Base-by-base conservation (phyloP, 2,888 invertebrate species). In the Xylota segnis region DNA sequence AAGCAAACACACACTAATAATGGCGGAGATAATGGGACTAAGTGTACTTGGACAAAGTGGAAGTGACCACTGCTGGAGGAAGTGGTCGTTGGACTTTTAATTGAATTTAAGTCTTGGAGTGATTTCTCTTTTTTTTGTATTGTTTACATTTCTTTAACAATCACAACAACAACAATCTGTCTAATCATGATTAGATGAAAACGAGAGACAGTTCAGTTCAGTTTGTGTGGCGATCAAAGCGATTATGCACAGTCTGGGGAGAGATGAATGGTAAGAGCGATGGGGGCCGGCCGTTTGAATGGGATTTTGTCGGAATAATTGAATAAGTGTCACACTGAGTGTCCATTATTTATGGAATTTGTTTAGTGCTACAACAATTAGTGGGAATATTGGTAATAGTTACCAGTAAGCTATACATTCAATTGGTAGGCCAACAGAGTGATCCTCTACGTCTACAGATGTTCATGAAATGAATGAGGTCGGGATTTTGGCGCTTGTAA, bases 61-160 rank as follows among this genome's bases (percentile, higher is more conserved):
- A 74, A 78, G 74, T 83, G 56, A 70, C 54, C 74, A 83, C 77
- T 83, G 78, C 77, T 83, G 54, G 23, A 68, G 78, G 78, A 78
- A 81, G 68, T 81, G 71, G 66, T 61, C 61, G 68, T 77, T 72
- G 61, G 72, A 34, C 54, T 70, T 50, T 70, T 47, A 76, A 83
- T 76, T 83, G 65, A 66, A 56, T 72, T 72, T 14, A 37, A 56
- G 34, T 70, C 27, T 70, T 16, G 34, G 45, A n/a, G 23, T 12
- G 65, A 52, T 66, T 66, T 66, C 50, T 52, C 50, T 66, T 47
- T 47, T 32, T 32, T 6, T 34, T n/a, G 2, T 37, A 5, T 58
- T 50, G 9, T 12, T 50, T 50, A 23, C 14, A 50, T 50, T 50
- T 50, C 10, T 23, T 50, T 23, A 50, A 18, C 47, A 50, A 50